phyloP scores from a whole-genome alignment of 2,888 invertebrate species.

The Platynereis dumerilii region DNA sequence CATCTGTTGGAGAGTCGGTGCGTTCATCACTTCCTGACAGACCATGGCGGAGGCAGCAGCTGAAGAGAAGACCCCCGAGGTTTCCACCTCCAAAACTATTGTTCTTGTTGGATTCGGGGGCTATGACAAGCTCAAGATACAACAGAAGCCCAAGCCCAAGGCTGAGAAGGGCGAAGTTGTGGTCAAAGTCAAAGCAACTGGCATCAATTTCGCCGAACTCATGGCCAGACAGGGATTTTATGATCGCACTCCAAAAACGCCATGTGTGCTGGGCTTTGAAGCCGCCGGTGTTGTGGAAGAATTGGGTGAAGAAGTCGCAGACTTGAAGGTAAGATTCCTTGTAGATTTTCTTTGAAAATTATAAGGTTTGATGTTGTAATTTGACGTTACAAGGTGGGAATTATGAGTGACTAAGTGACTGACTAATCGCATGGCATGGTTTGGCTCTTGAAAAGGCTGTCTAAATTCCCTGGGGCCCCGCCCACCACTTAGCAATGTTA shows the following conservation, averaged over 20 bases:
- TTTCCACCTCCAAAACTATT: constrained; percentile 28
- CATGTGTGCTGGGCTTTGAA: constrained; percentile 31
- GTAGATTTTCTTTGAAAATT: no score
- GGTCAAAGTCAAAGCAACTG: constrained; percentile 33
- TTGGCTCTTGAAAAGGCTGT: no score
- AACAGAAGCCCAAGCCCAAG: constrained; percentile 17
- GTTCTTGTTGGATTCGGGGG: constrained; percentile 31
- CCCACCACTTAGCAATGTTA: no score
- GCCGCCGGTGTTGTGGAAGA: constrained; percentile 27
- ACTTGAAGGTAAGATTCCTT: constrained; percentile 49
- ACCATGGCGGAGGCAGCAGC: no score
- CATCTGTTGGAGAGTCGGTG: no score
- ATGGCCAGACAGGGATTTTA: constrained; percentile 32
- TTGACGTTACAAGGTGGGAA: no score
- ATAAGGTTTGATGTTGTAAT: no score
- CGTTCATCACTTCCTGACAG: no score
- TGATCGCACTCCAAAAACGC: constrained; percentile 23
- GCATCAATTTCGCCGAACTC: constrained; percentile 35
- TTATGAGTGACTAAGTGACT: no score
- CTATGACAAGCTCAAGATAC: constrained; percentile 33
- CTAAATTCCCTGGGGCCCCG: no score
- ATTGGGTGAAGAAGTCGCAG: constrained; percentile 29
- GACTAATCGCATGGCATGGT: no score
- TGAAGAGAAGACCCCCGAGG: neutral
- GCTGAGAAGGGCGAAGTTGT: constrained; percentile 29